A percentile compares a stretch with the other conserved stretches of the same genome.
phyloP scores from a whole-genome alignment of 2,888 invertebrate species.

The Rambutsinella grinnellia region DNA sequence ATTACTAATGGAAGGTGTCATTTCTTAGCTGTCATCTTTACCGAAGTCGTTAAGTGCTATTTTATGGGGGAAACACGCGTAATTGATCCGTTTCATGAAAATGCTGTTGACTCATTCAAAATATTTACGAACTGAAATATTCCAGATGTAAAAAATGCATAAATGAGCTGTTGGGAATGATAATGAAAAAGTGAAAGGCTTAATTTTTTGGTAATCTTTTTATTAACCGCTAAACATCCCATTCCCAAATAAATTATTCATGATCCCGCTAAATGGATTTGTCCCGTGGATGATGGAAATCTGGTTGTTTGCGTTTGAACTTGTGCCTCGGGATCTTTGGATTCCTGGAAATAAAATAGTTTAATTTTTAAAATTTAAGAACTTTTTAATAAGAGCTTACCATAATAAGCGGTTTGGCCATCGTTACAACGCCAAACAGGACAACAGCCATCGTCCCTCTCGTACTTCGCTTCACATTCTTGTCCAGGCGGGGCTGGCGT shows the following conservation, averaged over 20 bases:
- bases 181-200: too few relatives aligned
- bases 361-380: too few relatives aligned
- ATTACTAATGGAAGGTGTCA: too few relatives aligned
- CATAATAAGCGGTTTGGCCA: conserved; percentile 28
- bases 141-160: too few relatives aligned
- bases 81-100: too few relatives aligned
- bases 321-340: background rate
- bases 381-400: background rate
- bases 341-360: background rate
- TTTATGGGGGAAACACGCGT: too few relatives aligned
- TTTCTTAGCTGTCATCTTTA: too few relatives aligned
- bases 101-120: too few relatives aligned
- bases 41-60: too few relatives aligned
- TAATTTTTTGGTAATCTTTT: too few relatives aligned
- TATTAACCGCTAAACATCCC: background rate
- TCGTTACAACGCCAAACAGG: conserved; percentile 53
- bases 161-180: too few relatives aligned
- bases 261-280: background rate
- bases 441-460: conserved; percentile 51
- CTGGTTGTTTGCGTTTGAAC: background rate
- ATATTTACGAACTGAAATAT: too few relatives aligned
- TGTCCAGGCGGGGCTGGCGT: conserved; percentile 41
- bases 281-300: background rate
- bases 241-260: background rate
- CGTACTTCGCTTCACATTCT: conserved; percentile 41